Base-by-base conservation (phyloP, 2,797 vertebrate genomes). In the Masticophis lateralis region DNA sequence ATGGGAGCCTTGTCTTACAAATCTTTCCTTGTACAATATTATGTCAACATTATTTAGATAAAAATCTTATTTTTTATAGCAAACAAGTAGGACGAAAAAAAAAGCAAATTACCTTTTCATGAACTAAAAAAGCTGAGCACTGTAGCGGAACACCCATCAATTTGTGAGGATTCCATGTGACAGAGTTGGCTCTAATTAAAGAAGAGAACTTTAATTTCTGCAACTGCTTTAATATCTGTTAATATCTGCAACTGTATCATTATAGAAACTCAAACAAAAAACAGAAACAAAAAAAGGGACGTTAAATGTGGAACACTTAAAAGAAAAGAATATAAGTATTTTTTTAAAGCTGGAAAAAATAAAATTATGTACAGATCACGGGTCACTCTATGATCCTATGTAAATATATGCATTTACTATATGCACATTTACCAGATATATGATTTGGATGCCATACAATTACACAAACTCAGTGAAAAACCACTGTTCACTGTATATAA, bases 141-240 rank as follows among this genome's bases (percentile, higher is more conserved):
- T 98, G 98, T 93, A 98, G 93, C 0, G 97, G 98, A 56, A 97
- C 95, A 0, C 97, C 96, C 98, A 98, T 98, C 95, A 98, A 96
- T 95, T 98, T 98, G 92, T 98, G 98, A 43, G 98, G 98, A 96
- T 98, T 98, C 98, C 98, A 98, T 47, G 98, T 98, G 43, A 98
- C 96, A n/a, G 98, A 98, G 63, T 97, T 95, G 9, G 98, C 97
- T 93, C 97, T 98, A 53, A 18, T 18, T 66, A 55, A 94, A 4
- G 32, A 86, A 91, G 32, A 43, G 92, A 43, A 66, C 59, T 86
- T 56, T 88, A 79, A 88, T 83, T 88, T 79, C 16, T 53, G 28
- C 55, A 91, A 13, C 55, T 20, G 60, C 53, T n/a, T 79, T n/a
- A 63, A 28, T 28, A 66, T n/a, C 12, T 16, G 59, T 60, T 69